Evolutionary conservation across 2,113 vertebrate species (phyloP).

Genomic region (Ceuthmochares aereus): DNA sequence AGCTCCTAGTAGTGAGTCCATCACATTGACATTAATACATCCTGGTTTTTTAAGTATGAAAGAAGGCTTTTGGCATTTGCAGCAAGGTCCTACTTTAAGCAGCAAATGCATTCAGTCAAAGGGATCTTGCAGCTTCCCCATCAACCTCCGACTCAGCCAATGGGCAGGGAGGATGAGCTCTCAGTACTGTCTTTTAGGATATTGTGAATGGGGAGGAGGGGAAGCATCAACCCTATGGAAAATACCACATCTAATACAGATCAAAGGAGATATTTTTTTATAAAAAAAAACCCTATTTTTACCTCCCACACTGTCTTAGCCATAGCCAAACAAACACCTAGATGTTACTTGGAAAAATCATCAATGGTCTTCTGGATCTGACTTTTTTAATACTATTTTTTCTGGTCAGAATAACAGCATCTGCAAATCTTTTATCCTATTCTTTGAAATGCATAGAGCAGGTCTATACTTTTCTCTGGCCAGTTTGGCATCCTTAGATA

Average conservation of each 20-base stretch:
- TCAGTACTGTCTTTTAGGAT: not conserved
- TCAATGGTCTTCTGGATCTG: not conserved
- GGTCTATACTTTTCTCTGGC: not conserved
- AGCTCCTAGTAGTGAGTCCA: not conserved
- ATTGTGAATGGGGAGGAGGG: too few species aligned
- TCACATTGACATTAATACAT: not conserved
- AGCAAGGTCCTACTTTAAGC: not conserved
- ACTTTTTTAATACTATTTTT: not conserved
- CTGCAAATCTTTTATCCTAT: not conserved
- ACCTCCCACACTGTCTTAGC: not conserved
- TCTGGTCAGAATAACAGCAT: not conserved
- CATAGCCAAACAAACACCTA: not conserved
- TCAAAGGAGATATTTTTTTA: too few species aligned
- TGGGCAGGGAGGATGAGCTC: not conserved
- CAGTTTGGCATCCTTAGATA: not conserved
- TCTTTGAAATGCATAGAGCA: not conserved
- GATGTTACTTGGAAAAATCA: not conserved
- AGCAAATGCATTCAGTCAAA: not conserved
- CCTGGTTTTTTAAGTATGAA: not conserved
- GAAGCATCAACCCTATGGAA: not conserved
- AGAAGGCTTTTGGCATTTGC: not conserved
- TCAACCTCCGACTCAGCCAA: not conserved
- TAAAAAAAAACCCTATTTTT: not conserved
- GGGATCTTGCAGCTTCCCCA: not conserved
- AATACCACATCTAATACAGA: not conserved